These are phyloP conservation scores for Eidolon helvum DNA, from an alignment of 2,113 vertebrate genomes.

Conservation along the genomic window DNA sequence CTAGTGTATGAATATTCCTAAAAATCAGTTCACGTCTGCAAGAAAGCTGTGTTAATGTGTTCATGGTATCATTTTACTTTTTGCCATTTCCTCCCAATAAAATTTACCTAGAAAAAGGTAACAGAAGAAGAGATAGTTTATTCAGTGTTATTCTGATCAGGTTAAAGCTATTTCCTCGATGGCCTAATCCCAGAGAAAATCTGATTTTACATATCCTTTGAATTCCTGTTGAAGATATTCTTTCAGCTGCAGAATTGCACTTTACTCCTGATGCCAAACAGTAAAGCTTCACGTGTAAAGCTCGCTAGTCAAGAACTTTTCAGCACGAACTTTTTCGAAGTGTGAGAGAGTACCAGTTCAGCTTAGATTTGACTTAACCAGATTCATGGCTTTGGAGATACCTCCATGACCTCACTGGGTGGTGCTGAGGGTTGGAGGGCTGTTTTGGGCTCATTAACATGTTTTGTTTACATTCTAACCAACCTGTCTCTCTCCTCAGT, in stretches of 20 bases:
- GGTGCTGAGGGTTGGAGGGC: not conserved
- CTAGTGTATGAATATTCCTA: not conserved
- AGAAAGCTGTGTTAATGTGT: not conserved
- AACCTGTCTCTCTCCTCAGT: constrained; percentile 82
- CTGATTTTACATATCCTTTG: not conserved
- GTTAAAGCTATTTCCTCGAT: not conserved
- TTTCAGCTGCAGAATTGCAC: not conserved
- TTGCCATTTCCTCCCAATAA: not conserved
- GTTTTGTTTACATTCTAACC: constrained; percentile 14
- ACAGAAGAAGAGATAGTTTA: not conserved
- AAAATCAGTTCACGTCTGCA: not conserved
- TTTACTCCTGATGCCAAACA: not conserved
- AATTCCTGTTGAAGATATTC: not conserved
- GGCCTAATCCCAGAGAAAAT: not conserved
- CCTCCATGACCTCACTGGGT: not conserved
- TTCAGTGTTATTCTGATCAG: not conserved
- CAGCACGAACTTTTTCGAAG: not conserved
- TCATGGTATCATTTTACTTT: not conserved
- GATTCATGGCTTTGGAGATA: not conserved
- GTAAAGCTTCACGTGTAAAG: not conserved
- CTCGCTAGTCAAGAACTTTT: not conserved
- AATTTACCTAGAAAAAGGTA: not conserved
- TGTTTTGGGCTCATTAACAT: not conserved
- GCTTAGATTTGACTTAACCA: not conserved
- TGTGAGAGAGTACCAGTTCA: not conserved